phyloP scores from a whole-genome alignment of 1,140 invertebrate species.

The Phocides pigmalion region DNA sequence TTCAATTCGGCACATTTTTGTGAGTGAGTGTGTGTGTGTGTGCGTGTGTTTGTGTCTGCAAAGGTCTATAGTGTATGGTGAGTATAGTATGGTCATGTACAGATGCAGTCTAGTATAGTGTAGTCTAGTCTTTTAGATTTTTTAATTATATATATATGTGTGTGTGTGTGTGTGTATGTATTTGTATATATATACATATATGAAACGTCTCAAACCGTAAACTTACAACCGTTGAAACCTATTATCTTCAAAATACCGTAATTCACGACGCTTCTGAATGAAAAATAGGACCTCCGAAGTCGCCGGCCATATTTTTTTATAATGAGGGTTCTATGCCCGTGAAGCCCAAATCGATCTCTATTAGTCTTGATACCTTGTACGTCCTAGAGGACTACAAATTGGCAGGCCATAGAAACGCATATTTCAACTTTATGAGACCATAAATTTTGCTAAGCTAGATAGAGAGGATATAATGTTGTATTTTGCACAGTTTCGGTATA shows the following conservation, averaged over 20 bases:
- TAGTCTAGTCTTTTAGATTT: no score
- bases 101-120: no score
- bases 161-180: no score
- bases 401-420: conserved; percentile 20
- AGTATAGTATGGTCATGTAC: no score
- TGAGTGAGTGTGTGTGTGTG: no score
- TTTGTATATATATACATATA: no score
- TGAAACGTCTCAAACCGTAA: no score
- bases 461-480: conserved; percentile 8
- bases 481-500: not conserved
- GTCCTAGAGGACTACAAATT: conserved; percentile 14
- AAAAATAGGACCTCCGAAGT: not conserved
- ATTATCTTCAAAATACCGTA: not conserved
- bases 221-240: no score
- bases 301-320: conserved; percentile 11
- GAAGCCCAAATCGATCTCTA: conserved; percentile 14
- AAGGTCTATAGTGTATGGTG: no score
- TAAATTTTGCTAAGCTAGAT: conserved; percentile 12
- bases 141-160: no score
- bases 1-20: no score
- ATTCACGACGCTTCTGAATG: conserved; percentile 2
- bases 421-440: conserved; percentile 11
- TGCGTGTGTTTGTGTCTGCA: no score
- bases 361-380: conserved; percentile 23
- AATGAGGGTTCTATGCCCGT: conserved; percentile 6